phyloP scores from a whole-genome alignment of 2,888 invertebrate genomes.

The Ryuthela nishihirai region DNA sequence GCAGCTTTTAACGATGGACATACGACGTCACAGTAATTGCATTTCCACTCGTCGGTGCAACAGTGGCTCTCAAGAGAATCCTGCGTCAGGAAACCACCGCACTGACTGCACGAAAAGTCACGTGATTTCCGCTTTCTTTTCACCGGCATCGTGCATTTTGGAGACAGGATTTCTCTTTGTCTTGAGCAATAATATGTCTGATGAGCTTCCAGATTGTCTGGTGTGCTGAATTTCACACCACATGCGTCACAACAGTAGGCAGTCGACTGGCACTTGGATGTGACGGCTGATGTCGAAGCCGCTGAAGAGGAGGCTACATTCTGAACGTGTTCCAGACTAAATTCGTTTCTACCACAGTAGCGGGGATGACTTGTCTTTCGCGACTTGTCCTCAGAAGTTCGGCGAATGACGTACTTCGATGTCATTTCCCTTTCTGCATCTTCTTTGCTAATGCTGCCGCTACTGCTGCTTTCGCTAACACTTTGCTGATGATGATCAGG shows the following conservation, averaged over 20 bases:
- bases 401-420: background rate
- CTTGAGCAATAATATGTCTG: constrained; percentile 94
- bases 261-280: constrained; percentile 30
- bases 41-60: constrained; percentile 62
- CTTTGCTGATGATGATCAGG: constrained; percentile 2
- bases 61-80: constrained; percentile 48
- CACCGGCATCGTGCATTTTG: background rate
- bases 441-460: constrained; percentile 10
- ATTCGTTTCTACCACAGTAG: background rate
- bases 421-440: too few relatives aligned
- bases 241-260: constrained; percentile 80
- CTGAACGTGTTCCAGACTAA: background rate
- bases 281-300: background rate
- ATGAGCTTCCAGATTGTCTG: constrained; percentile 89
- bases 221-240: constrained; percentile 89
- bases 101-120: constrained; percentile 45
- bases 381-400: background rate
- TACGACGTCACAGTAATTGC: constrained; percentile 80
- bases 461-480: constrained; percentile 19
- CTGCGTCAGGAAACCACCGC: constrained; percentile 46
- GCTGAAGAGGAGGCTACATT: background rate
- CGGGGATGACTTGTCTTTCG: background rate
- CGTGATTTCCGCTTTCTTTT: background rate
- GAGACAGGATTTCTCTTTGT: constrained; percentile 55
- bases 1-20: constrained; percentile 82